These are phyloP conservation scores for Caenorhabditis becei DNA, from an alignment of 2,888 invertebrate species.

Conservation along the genomic window DNA sequence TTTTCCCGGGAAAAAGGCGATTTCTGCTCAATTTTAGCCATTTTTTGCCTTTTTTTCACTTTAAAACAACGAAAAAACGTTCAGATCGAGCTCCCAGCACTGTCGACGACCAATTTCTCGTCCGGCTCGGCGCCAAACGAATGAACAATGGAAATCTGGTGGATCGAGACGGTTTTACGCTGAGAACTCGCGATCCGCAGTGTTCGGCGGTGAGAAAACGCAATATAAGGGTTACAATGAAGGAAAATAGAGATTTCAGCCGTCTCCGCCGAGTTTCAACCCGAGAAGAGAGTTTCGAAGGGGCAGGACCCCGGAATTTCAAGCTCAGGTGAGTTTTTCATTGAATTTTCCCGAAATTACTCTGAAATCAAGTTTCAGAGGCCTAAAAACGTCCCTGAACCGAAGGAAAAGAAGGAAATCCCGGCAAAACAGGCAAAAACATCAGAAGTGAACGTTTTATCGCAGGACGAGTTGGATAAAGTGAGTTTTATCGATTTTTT, in stretches of 20 bases:
- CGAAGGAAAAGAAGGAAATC: not conserved
- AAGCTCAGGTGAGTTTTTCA: too few species aligned
- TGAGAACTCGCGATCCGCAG: conserved; percentile 13
- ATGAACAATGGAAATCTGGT: conserved; percentile 36
- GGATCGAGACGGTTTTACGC: conserved; percentile 40
- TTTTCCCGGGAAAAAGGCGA: not conserved
- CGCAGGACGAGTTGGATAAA: conserved; percentile 8
- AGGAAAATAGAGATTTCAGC: conserved; percentile 25
- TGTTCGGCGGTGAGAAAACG: conserved; percentile 38
- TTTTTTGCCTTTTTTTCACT: too few species aligned
- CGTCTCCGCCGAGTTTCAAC: conserved; percentile 30
- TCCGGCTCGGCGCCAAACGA: conserved; percentile 34
- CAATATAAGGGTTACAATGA: too few species aligned
- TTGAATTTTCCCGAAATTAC: too few species aligned
- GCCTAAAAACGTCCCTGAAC: too few species aligned
- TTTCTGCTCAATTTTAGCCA: not conserved
- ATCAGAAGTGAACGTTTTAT: not conserved
- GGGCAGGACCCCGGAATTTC: too few species aligned
- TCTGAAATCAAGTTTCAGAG: too few species aligned
- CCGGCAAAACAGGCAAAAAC: not conserved
- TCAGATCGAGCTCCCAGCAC: conserved; percentile 42
- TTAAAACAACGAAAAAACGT: not conserved
- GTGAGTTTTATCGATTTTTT: conserved; percentile 8
- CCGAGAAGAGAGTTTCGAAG: conserved; percentile 22
- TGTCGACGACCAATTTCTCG: conserved; percentile 31